Evolutionary conservation across 2,797 vertebrate species (phyloP), one percentile per base, ranked within the genome.

Genomic region (Acomys russatus): DNA sequence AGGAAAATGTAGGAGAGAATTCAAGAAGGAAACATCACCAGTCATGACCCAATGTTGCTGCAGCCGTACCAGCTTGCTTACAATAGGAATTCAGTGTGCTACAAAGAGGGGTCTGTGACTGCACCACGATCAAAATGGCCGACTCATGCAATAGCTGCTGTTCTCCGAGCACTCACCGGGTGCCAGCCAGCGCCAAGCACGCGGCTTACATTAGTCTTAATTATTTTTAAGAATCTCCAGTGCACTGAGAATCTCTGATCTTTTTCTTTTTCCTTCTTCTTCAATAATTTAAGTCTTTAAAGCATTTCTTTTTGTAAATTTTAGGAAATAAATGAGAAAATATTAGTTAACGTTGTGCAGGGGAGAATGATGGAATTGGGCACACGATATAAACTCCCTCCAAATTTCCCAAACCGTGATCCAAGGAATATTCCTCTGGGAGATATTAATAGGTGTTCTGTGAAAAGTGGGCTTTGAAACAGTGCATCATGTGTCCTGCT

Each of bases 1-100:
- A 96, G 97, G 97, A 97, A 97, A 97, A 93, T 97, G 96, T 90
- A 89, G 23, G 66, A 91, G 86, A 92, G 92, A 93, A 96, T 92
- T 88, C 56, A 63, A 91, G 95, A 94, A 96, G 97, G 95, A 96
- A 96, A 96, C 88, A 87, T 91, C 94, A 25, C 93, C 77, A 94
- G 96, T 97, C 96, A 77, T 96, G 97, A 96, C 94, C 97, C 1
- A 38, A 68, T 92, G 94, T 94, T 77, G 71, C 97, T 92, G 25
- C 89, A 59, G 95, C 92, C 88, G 66, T 77, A 93, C 82, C 68
- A 76, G 85, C 96, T 91, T 74, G 28, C 90, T 93, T 93, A 73
- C 77, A 92, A 92, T 90, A 92, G 93, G 85, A 86, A 95, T 95
- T 71, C 94, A 97, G 95, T 88, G 88, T 97, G 93, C 17, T 86